Evolutionary conservation across 2,113 vertebrate genomes (phyloP).

Genomic region (Halcyon malimbica): DNA sequence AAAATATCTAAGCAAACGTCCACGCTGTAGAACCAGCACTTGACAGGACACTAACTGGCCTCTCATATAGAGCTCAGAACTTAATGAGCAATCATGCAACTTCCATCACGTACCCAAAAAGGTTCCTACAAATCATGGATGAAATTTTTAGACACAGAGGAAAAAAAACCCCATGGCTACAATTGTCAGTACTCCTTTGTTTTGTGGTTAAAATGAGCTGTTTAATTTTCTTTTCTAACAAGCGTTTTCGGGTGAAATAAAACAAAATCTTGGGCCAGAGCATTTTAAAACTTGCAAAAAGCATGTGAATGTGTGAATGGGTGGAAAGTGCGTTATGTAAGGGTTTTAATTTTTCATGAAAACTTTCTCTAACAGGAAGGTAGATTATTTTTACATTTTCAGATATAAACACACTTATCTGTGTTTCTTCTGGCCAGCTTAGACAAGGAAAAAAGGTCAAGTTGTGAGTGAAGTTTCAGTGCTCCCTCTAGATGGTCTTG

Average conservation of each 20-base stretch:
- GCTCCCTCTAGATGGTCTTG: background rate
- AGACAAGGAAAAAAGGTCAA: background rate
- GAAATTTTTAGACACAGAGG: background rate
- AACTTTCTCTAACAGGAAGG: background rate
- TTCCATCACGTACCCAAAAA: background rate
- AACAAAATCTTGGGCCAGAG: background rate
- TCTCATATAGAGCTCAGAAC: background rate
- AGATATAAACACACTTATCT: background rate
- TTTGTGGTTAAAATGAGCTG: background rate
- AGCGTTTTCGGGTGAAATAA: background rate
- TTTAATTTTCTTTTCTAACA: background rate
- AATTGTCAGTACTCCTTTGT: background rate
- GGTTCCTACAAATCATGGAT: background rate
- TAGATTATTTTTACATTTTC: background rate
- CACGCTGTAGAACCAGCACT: background rate
- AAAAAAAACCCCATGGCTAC: background rate
- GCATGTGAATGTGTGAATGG: background rate
- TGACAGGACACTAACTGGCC: background rate
- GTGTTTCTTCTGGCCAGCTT: background rate
- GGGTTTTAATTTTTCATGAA: background rate
- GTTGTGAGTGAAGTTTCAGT: background rate
- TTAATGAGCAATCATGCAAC: background rate
- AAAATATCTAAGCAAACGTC: background rate
- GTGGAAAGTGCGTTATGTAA: background rate
- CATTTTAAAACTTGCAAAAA: conserved; percentile 19